Evolutionary conservation across 2,113 vertebrate species (phyloP), one percentile per base, ranked within the genome.

Genomic region (Paramisgurnus dabryanus): DNA sequence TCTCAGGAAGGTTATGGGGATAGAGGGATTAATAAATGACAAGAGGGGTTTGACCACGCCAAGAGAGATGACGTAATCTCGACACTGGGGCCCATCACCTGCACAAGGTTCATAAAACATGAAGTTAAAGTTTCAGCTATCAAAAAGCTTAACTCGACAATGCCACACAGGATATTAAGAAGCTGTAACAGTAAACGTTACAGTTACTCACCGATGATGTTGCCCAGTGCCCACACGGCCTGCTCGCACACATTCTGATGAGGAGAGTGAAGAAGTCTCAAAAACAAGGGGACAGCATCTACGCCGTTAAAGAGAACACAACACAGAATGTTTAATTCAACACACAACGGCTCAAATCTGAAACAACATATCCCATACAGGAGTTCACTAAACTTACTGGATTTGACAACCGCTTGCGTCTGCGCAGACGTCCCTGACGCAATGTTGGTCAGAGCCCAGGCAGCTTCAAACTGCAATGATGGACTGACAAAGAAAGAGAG

Each of bases 191-290:
- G 50, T 34, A 34, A 17, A 40, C 49, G 40, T 65, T 9, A 64
- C 13, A 0, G 17, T 7, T 63, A 87, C 91, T 94, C 91, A 98
- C 97, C 98, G 87, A 99, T 99, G 88, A 99, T 99, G 88, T 99
- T 99, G 91, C 98, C 98, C 7, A 99, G 94, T 66, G 98, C 98
- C 98, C 98, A 99, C 65, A 99, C 98, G 63, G 97, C 98, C 92
- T 99, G 97, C 91, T 99, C 97, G 90, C 98, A 99, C 84, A 99
- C 97, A 84, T 99, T 99, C 93, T 99, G 98, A 91, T 99, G 97
- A 75, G 95, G 95, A 80, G 98, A 99, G 87, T 95, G 95, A 49
- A 99, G 96, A 87, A 99, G 94, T 90, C 96, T 94, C 92, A 99
- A 88, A 90, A 99, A 99, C 86, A 99, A 93, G 64, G 97, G 97